Conservation (phyloP, 2,113 vertebrate genomes). For the Cyanistes caeruleus region DNA sequence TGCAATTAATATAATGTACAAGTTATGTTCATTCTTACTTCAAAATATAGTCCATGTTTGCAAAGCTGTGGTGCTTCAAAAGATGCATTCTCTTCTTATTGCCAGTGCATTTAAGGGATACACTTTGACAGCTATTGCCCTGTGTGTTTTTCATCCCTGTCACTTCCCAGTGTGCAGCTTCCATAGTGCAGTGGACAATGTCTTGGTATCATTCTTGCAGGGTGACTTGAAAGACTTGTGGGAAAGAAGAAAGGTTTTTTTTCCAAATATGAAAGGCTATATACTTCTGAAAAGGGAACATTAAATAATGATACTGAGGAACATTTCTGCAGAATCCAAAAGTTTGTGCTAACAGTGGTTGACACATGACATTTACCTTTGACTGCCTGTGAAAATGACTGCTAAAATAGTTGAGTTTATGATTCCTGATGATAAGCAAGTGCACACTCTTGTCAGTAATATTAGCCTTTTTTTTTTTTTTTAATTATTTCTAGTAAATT, state of each 20-base stretch:
- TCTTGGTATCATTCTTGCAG: not conserved
- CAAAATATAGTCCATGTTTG: not conserved
- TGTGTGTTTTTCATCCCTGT: not conserved
- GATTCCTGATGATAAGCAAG: not conserved
- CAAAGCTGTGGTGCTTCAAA: not conserved
- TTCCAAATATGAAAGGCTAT: not conserved
- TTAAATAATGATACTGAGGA: not conserved
- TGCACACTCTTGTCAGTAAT: accelerated
- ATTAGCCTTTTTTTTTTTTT: not conserved
- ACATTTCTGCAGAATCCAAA: not conserved
- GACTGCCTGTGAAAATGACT: not conserved
- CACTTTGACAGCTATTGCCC: not conserved
- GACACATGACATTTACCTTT: not conserved
- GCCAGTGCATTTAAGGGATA: not conserved
- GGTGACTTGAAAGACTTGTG: not conserved
- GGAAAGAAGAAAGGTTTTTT: not conserved
- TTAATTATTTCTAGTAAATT: not conserved
- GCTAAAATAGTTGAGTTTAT: not conserved
- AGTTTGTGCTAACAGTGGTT: not conserved
- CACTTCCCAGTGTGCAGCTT: not conserved
- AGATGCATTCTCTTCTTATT: not conserved
- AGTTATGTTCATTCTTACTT: not conserved
- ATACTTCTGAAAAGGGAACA: not conserved
- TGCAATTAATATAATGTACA: not conserved
- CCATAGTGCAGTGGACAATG: not conserved